Base-by-base conservation (phyloP, 2,113 vertebrate species). In the Castor canadensis region DNA sequence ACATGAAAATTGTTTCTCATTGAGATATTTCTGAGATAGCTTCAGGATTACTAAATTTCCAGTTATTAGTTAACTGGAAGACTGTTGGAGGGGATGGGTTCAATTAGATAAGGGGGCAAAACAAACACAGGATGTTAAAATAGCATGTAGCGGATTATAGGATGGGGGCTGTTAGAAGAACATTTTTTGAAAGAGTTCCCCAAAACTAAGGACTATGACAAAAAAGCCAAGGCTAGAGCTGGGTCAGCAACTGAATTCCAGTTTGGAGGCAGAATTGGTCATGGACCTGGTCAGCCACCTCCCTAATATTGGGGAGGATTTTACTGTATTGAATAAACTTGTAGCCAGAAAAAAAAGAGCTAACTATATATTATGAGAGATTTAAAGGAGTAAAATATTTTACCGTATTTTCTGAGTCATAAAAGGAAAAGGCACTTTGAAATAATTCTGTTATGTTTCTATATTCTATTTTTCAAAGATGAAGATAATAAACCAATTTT, bases 391-490 rank as follows among this genome's bases (percentile, higher is more conserved):
- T 26, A 66, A 45, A 75, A 3, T 3, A 67, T 45, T 90, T 83
- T 28, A 66, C 26, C 26, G 35, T 76, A 54, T 54, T 82, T 66
- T 4, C 24, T 66, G 45, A 91, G 35, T 67, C n/a, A 93, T 28
- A 45, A 64, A 82, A 86, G 4, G n/a, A 6, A 24, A 40, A 1
- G 19, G 16, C 4, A 45, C 22, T 38, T 40, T 80, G 28, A 54
- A 26, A 88, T 1, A 85, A 62, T 79, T 62, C 24, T 69, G 8
- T 20, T 19, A 30, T 71, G 17, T 93, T 84, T 35, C 9, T 3
- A 38, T 67, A 95, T 58, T 85, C 90, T 75, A 54, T 88, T 66
- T 64, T 91, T 56, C 73, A 89, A 87, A 80, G 58, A 20, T 75
- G 26, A 87, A 54, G 9, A 64, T 67, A 81, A 32, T 43, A 45